A percentile compares a stretch with the other conserved stretches of the same genome.
phyloP scores from a whole-genome alignment of 1,140 invertebrate species.

The Sipha flava region DNA sequence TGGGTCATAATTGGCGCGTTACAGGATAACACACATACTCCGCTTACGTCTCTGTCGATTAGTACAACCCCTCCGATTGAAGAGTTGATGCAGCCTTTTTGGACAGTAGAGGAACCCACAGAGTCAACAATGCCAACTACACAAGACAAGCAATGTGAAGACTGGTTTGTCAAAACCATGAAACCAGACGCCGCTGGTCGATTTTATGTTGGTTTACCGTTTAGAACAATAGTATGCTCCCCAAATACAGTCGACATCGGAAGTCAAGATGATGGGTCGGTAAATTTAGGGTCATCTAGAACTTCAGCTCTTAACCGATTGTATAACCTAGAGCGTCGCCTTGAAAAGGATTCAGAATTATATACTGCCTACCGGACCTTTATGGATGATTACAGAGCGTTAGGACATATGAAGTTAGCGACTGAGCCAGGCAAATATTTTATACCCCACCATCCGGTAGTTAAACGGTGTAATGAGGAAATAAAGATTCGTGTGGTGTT shows the following conservation, averaged over 20 bases:
- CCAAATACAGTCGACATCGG: not conserved
- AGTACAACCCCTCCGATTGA: not conserved
- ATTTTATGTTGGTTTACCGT: not conserved
- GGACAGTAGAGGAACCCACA: not conserved
- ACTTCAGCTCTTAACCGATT: constrained; percentile 34
- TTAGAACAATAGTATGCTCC: not conserved
- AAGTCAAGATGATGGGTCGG: not conserved
- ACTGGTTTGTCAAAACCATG: not conserved
- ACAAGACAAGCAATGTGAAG: not conserved
- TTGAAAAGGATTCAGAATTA: constrained; percentile 37
- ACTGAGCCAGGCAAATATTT: not conserved
- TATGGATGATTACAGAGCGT: not conserved
- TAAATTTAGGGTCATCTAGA: constrained; percentile 27
- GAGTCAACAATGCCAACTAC: not conserved
- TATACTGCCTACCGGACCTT: constrained; percentile 41
- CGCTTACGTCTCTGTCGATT: not conserved
- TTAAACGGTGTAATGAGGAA: not conserved
- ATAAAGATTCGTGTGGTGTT: constrained; percentile 44
- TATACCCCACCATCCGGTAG: constrained; percentile 35
- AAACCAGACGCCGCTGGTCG: not conserved
- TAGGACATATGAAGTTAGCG: not conserved
- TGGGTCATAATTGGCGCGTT: not conserved
- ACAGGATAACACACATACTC: not conserved
- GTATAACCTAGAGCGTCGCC: constrained; percentile 37
- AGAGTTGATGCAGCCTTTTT: not conserved